phyloP scores from a whole-genome alignment of 2,797 vertebrate genomes.

The Periparus ater region DNA sequence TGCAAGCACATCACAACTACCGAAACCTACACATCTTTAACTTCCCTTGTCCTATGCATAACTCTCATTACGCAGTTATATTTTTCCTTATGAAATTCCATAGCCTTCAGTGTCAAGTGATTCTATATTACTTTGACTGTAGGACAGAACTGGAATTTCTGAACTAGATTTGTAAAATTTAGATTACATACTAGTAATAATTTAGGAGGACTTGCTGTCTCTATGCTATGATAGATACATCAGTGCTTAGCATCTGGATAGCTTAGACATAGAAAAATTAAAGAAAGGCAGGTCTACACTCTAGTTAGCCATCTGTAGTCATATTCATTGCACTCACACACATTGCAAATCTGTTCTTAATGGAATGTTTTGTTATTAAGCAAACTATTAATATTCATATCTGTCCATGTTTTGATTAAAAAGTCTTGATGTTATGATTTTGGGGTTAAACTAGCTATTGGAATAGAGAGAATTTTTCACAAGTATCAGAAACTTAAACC shows the following conservation, averaged over 20 bases:
- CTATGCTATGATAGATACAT: neutral
- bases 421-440: neutral
- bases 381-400: neutral
- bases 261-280: neutral
- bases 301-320: neutral
- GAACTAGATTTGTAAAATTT: neutral
- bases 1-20: neutral
- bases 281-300: neutral
- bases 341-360: neutral
- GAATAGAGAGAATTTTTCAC: neutral
- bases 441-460: rapidly evolving
- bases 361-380: neutral
- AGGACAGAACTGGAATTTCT: neutral
- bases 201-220: neutral
- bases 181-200: neutral
- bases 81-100: neutral
- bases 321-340: neutral
- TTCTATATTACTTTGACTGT: neutral
- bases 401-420: neutral
- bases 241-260: neutral
- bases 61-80: neutral
- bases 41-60: neutral
- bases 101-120: neutral
- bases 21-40: neutral
- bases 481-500: neutral